phyloP scores from a whole-genome alignment of 1,140 invertebrate genomes.

The Drosophila persimilis region DNA sequence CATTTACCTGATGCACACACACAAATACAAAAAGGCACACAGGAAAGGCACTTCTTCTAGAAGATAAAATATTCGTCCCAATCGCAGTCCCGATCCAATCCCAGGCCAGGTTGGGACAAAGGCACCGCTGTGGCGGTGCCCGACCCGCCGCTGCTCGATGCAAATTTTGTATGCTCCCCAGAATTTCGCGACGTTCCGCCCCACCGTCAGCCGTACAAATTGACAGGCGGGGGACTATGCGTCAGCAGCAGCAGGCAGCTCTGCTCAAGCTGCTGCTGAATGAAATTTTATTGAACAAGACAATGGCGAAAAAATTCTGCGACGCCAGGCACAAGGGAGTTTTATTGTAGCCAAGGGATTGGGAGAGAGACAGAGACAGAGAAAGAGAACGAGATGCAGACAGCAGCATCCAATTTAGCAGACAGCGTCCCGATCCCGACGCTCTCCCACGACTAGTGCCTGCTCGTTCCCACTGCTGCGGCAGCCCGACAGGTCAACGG shows the following conservation, averaged over 20 bases:
- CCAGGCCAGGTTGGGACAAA: constrained; percentile 30
- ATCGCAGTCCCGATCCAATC: constrained; percentile 32
- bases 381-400: constrained; percentile 19
- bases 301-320: constrained; percentile 47
- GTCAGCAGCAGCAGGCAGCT: constrained; percentile 38
- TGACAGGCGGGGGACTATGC: constrained; percentile 34
- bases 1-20: constrained; percentile 37
- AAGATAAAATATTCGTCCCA: constrained; percentile 50
- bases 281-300: constrained; percentile 75
- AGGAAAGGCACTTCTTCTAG: constrained; percentile 22
- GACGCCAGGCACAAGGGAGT: constrained; percentile 53
- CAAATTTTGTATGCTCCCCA: constrained; percentile 43
- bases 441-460: constrained; percentile 40
- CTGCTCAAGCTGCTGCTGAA: constrained; percentile 53
- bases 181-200: constrained; percentile 40
- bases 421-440: constrained; percentile 34
- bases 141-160: constrained; percentile 37
- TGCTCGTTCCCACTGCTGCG: constrained; percentile 19
- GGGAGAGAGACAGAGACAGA: constrained; percentile 9
- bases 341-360: constrained; percentile 51
- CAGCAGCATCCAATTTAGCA: constrained; percentile 71
- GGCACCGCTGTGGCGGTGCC: constrained; percentile 32
- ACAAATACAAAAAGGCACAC: constrained; percentile 3
- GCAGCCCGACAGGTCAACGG: constrained; percentile 56
- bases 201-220: neutral